Conservation (phyloP, 2,888 invertebrate species). For the Platycheirus albimanus region DNA sequence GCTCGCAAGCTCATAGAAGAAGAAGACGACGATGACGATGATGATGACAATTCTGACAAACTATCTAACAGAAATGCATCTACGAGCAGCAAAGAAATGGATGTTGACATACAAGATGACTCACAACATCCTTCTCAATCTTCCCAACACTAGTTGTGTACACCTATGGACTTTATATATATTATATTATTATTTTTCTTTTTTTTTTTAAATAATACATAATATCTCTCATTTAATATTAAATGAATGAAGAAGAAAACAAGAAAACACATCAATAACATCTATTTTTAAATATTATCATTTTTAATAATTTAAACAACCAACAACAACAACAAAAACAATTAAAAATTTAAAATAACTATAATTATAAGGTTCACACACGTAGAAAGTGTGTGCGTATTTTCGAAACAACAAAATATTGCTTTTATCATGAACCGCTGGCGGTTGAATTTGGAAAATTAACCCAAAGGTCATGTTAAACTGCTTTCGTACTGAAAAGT, state of each 20-base stretch:
- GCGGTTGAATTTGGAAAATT: constrained; percentile 4
- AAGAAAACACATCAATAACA: constrained; percentile 13
- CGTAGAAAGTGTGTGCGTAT: not conserved
- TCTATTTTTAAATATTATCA: constrained; percentile 40
- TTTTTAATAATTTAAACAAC: constrained; percentile 42
- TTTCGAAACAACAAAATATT: constrained; percentile 13
- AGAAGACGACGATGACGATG: constrained; percentile 93
- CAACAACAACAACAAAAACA: constrained; percentile 8
- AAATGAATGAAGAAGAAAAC: constrained; percentile 42
- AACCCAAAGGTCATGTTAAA: constrained; percentile 3
- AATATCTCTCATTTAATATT: constrained; percentile 60
- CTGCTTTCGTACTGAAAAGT: not conserved
- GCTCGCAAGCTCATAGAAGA: constrained; percentile 95
- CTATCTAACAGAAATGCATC: constrained; percentile 69
- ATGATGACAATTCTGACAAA: constrained; percentile 76
- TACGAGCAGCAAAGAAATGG: constrained; percentile 74
- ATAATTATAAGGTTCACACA: constrained; percentile 3
- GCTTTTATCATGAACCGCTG: constrained; percentile 33
- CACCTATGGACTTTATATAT: constrained; percentile 57
- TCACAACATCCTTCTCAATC: constrained; percentile 74
- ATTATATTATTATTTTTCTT: no score
- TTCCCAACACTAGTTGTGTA: constrained; percentile 72
- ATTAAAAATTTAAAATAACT: constrained; percentile 9
- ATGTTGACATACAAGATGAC: constrained; percentile 74
- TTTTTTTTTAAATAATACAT: no score